These are phyloP conservation scores for Taenaris catops DNA, from an alignment of 2,888 invertebrate genomes.

Conservation along the genomic window DNA sequence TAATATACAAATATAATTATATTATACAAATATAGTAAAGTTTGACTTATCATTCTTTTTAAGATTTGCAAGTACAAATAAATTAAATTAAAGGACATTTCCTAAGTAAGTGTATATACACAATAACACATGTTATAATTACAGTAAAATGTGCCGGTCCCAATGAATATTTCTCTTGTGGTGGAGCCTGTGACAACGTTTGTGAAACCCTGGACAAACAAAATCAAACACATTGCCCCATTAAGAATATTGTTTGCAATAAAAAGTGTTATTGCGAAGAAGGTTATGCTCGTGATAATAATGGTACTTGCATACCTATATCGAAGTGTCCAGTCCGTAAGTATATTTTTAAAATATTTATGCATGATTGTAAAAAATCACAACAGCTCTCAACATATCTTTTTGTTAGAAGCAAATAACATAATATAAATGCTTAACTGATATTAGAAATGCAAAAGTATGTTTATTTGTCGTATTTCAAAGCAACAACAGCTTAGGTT, in stretches of 20 bases:
- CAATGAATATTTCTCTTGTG: constrained; percentile 42
- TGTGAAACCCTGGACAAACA: constrained; percentile 35
- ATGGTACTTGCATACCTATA: constrained; percentile 33
- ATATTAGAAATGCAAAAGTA: too few species aligned
- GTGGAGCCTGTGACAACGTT: constrained; percentile 44
- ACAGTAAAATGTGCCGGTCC: constrained; percentile 33
- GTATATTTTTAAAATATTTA: constrained; percentile 14
- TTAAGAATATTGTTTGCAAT: constrained; percentile 36
- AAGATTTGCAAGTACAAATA: too few species aligned
- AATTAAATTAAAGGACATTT: not conserved
- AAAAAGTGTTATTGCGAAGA: constrained; percentile 40
- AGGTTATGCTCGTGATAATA: constrained; percentile 35
- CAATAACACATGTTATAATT: not conserved
- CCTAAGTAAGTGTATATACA: not conserved
- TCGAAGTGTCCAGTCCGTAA: constrained; percentile 26
- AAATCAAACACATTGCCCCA: constrained; percentile 39
- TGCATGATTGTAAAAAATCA: too few species aligned
- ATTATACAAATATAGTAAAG: not conserved
- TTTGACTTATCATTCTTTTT: not conserved
- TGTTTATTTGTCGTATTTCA: too few species aligned
- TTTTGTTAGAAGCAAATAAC: too few species aligned
- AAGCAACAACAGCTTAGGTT: too few species aligned
- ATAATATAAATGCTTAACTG: too few species aligned
- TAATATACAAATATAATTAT: too few species aligned
- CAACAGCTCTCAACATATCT: too few species aligned